Evolutionary conservation across 2,797 vertebrate species (phyloP).

Genomic region (Gobionotothen gibberifrons): DNA sequence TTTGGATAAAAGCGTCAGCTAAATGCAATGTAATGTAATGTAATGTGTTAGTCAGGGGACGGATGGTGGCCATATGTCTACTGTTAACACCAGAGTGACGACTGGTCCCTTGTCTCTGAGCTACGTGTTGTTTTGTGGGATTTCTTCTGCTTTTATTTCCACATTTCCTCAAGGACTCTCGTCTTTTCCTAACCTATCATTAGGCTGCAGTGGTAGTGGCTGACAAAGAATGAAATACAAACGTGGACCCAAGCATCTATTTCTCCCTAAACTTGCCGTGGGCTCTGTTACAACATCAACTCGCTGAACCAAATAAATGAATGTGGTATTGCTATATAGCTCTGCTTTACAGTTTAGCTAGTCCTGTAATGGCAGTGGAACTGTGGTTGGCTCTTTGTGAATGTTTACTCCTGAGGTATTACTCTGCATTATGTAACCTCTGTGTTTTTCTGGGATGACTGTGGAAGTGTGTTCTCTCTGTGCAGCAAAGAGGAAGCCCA

Average conservation of each 20-base stretch:
- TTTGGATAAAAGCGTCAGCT: too few relatives aligned
- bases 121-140: neutral
- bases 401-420: conserved; percentile 58
- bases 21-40: too few relatives aligned
- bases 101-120: conserved; percentile 6
- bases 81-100: conserved; percentile 30
- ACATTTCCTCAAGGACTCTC: conserved; percentile 59
- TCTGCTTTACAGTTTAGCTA: conserved; percentile 28
- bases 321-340: conserved; percentile 38
- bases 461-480: conserved; percentile 27
- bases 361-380: conserved; percentile 17
- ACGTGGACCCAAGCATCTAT: conserved; percentile 44
- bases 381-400: conserved; percentile 47
- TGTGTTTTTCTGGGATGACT: conserved; percentile 52
- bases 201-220: conserved; percentile 57
- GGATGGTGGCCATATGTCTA: conserved; percentile 21
- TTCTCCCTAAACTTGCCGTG: conserved; percentile 35
- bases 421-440: conserved; percentile 68
- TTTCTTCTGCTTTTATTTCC: conserved; percentile 43
- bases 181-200: conserved; percentile 64
- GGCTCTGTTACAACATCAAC: conserved; percentile 48
- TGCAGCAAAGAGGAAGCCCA: conserved; percentile 54
- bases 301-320: conserved; percentile 41
- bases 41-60: neutral
- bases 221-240: conserved; percentile 65